Percentiles rank a stretch among this genome's conserved stretches.
These are phyloP conservation scores for Drosophila ironensis DNA, from an alignment of 1,140 invertebrate species.

Conservation along the genomic window DNA sequence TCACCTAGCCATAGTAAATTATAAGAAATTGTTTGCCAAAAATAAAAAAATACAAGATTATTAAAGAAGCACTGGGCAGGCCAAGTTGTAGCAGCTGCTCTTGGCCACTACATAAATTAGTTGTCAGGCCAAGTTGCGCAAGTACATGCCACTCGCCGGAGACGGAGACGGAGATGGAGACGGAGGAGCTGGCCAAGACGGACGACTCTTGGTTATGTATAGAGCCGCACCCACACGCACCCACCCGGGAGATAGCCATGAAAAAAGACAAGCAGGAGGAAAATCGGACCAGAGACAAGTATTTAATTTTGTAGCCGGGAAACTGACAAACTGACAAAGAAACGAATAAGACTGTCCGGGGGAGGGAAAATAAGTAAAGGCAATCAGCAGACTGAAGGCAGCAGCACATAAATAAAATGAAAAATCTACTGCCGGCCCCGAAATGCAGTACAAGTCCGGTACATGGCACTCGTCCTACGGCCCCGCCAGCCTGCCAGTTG, in stretches of 20 bases:
- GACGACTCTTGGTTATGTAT: slow-evolving; percentile 41
- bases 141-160: slow-evolving; percentile 11
- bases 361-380: slow-evolving; percentile 34
- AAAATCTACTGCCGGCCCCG: slow-evolving; percentile 76
- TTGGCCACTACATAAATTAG: slow-evolving; percentile 76
- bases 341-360: slow-evolving; percentile 34
- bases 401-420: slow-evolving; percentile 79
- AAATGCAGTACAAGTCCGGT: slow-evolving; percentile 72
- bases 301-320: slow-evolving; percentile 77
- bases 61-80: slow-evolving; percentile 55
- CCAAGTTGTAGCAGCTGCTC: slow-evolving; percentile 61
- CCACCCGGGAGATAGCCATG: slow-evolving; percentile 11
- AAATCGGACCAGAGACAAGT: slow-evolving; percentile 65
- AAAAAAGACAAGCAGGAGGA: slow-evolving; percentile 63
- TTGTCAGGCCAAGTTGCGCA: slow-evolving; percentile 63
- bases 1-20: slow-evolving; percentile 46
- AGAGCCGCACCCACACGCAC: slow-evolving; percentile 43
- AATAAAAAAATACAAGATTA: slow-evolving; percentile 44
- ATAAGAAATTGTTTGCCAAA: slow-evolving; percentile 66
- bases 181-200: slow-evolving; percentile 45
- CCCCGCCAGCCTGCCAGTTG: slow-evolving; percentile 11
- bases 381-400: slow-evolving; percentile 18
- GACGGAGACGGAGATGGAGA: not conserved
- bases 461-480: slow-evolving; percentile 49
- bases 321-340: slow-evolving; percentile 73